Base-by-base conservation (phyloP, 1,140 invertebrate species). In the Megalonaias nervosa region DNA sequence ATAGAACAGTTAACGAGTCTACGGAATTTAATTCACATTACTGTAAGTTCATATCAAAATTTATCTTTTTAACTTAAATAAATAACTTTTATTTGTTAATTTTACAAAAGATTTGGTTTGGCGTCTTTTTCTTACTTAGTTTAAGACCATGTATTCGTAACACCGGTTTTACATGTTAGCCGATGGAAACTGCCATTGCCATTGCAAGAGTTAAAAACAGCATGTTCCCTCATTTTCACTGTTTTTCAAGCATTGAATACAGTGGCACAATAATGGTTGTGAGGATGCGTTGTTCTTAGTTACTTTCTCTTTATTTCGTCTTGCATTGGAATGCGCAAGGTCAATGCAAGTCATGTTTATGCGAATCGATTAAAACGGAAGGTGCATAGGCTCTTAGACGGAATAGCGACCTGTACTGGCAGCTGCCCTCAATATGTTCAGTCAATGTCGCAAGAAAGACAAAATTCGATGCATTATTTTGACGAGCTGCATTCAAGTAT, bases 101-200 rank as follows among this genome's bases (percentile, higher is more conserved):
- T n/a, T n/a, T n/a, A n/a, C n/a, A n/a, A n/a, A n/a, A n/a, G n/a
- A n/a, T n/a, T n/a, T n/a, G n/a, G n/a, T n/a, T n/a, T n/a, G n/a
- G n/a, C n/a, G n/a, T n/a, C n/a, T n/a, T n/a, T n/a, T n/a, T n/a
- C n/a, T n/a, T n/a, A n/a, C n/a, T n/a, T n/a, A n/a, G n/a, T n/a
- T n/a, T n/a, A n/a, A n/a, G n/a, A n/a, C n/a, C n/a, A n/a, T n/a
- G n/a, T n/a, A n/a, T n/a, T n/a, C n/a, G n/a, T 31, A 31, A 72
- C 17, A 80, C 31, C 1, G 56, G 56, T 16, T 14, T 21, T 2
- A 58, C 76, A 17, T 76, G 80, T 19, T 81, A 76, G 17, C 80
- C 75, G 65, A 71, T 14, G 13, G 72, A 67, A 19, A 81, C 66
- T 71, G 21, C 70, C 71, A 58, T 82, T 69, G 67, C 55, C 67